Evolutionary conservation across 2,888 invertebrate species (phyloP), one percentile per base, ranked within the genome.

Genomic region (Bunonema sp.): DNA sequence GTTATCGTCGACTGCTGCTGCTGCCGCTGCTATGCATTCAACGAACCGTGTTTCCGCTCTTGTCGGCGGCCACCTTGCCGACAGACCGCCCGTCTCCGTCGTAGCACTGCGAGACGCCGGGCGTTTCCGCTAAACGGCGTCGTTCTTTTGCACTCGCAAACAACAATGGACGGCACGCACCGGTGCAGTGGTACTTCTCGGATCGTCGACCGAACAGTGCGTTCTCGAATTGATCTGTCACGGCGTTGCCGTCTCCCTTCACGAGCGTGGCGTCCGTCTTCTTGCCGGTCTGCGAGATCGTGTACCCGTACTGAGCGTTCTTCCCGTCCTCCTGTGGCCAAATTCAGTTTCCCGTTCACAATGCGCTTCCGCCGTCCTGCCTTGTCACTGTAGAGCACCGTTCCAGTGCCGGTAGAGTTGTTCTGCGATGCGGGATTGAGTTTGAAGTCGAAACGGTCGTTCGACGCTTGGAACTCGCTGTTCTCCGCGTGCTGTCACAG

Each of bases 41-140:
- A n/a, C n/a, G n/a, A 4, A 64, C 57, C 0, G 65, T 66, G 44
- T 64, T 66, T 34, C 65, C 65, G 38, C 54, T 63, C 42, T 64
- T 66, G 44, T 64, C 65, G 4, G 65, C 65, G 4, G 64, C 65
- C 0, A 64, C 40, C 39, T 65, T 65, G 41, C 64, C 65, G 8
- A 59, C 63, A 2, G 59, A 59, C 16, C 54, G 47, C 29, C 65
- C 65, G 36, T 65, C 56, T 8, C 57, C 65, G 42, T 65, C 65
- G 39, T 65, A 65, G 39, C 65, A 65, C 34, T 65, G 65, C 7
- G 65, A 66, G n/a, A 65, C 52, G 23, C 65, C 64, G 10, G 64
- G 64, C 3, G 61, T 65, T 33, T 63, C 61, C 5, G 64, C 62
- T 37, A 30, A 15, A 50, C n/a, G n/a, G n/a, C n/a, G n/a, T n/a